Conservation (phyloP, 1,140 invertebrate genomes). For the Leucophenga varia region DNA sequence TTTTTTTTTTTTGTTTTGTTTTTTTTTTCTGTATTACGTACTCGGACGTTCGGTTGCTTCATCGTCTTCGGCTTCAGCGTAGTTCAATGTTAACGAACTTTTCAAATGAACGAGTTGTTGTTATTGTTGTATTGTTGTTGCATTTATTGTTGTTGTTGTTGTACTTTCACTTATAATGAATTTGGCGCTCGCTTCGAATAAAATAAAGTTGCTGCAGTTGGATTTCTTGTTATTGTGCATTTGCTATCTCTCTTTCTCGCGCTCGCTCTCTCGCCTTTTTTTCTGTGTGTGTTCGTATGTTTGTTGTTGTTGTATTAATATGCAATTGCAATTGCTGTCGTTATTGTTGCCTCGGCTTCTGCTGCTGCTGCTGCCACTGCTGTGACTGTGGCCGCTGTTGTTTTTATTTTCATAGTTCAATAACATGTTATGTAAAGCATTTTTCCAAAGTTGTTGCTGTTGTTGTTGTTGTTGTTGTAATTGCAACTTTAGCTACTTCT, state of each 20-base stretch:
- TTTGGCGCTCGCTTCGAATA: constrained; percentile 32
- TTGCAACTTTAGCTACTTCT: constrained; percentile 1
- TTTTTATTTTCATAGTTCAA: constrained; percentile 43
- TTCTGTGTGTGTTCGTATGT: too few species aligned
- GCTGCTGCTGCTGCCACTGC: constrained; percentile 18
- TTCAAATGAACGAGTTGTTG: constrained; percentile 28
- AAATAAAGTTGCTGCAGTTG: background rate
- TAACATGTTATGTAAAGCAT: constrained; percentile 56
- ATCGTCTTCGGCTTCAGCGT: constrained; percentile 28
- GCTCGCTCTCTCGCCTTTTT: background rate
- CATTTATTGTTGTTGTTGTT: constrained; percentile 24
- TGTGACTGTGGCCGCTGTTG: constrained; percentile 12
- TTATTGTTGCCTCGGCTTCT: constrained; percentile 2
- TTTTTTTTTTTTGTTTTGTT: background rate
- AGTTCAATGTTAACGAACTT: constrained; percentile 57
- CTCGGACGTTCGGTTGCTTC: constrained; percentile 24
- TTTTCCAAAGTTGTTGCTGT: constrained; percentile 40
- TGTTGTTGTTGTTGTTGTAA: constrained; percentile 10
- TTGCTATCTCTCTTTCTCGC: too few species aligned
- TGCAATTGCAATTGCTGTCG: too few species aligned
- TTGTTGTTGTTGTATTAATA: too few species aligned
- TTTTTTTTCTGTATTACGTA: background rate
- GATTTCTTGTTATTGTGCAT: background rate
- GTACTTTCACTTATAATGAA: constrained; percentile 50
- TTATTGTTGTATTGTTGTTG: constrained; percentile 20